Conservation (phyloP, 2,888 invertebrate genomes). For the Polia nebulosa region DNA sequence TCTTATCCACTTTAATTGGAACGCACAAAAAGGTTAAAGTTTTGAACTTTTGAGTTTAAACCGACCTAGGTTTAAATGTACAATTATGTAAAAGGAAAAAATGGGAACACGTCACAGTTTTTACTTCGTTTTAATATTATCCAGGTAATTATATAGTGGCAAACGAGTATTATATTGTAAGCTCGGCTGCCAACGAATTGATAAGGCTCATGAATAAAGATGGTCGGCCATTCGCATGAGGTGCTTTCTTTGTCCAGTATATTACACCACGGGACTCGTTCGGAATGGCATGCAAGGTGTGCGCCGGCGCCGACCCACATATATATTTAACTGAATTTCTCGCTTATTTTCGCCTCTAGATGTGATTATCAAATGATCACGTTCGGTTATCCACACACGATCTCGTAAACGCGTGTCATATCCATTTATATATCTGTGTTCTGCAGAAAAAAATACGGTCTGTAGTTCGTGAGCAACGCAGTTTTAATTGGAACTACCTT, state of each 20-base stretch:
- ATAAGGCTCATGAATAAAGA: constrained; percentile 86
- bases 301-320: constrained; percentile 37
- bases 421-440: constrained; percentile 21
- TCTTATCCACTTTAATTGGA: constrained; percentile 39
- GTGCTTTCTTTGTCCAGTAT: constrained; percentile 76
- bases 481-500: constrained; percentile 12
- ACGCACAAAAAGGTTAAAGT: constrained; percentile 51
- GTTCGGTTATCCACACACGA: constrained; percentile 22
- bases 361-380: constrained; percentile 54
- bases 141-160: constrained; percentile 78
- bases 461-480: not conserved
- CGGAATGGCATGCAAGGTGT: constrained; percentile 61
- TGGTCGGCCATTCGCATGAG: constrained; percentile 63
- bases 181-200: constrained; percentile 79
- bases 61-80: constrained; percentile 19
- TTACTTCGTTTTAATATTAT: constrained; percentile 58
- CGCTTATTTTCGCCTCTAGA: constrained; percentile 30
- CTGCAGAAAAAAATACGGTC: not conserved
- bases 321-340: constrained; percentile 26
- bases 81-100: constrained; percentile 29
- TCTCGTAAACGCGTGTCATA: constrained; percentile 42
- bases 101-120: constrained; percentile 59
- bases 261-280: constrained; percentile 36
- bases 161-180: constrained; percentile 80
- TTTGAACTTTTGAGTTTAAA: constrained; percentile 30